Evolutionary conservation across 2,797 vertebrate genomes (phyloP).

Genomic region (Bovichtus diacanthus): DNA sequence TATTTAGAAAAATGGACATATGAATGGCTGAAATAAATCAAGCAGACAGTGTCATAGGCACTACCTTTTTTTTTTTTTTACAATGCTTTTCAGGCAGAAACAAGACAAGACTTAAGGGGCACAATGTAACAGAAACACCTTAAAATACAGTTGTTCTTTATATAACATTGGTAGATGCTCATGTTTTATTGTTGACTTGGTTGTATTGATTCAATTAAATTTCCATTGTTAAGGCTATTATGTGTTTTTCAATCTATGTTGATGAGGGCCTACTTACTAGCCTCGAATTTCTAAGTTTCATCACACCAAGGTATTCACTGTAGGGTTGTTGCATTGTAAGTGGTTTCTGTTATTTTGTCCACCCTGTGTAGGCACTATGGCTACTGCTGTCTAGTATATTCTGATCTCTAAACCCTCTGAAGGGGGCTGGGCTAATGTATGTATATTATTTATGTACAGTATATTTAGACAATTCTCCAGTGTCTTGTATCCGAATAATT

Average conservation of each 20-base stretch:
- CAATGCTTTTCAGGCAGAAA: neutral
- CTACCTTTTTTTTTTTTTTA: neutral
- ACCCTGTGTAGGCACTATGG: neutral
- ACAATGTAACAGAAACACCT: neutral
- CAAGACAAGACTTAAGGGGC: neutral
- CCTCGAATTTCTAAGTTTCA: neutral
- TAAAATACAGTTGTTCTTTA: neutral
- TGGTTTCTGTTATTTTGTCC: constrained; percentile 3
- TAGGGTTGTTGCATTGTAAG: neutral
- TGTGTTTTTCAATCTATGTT: neutral
- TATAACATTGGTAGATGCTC: no score
- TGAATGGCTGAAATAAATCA: neutral
- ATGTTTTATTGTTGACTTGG: neutral
- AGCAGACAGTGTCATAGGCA: neutral
- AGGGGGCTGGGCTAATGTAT: neutral
- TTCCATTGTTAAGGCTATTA: neutral
- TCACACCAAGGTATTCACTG: neutral
- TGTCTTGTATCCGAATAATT: neutral
- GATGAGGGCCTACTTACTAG: neutral
- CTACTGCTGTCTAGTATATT: neutral
- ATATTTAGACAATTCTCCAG: neutral
- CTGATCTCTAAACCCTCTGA: neutral
- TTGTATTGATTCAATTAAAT: neutral
- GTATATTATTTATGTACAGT: neutral
- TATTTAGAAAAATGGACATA: neutral